Conservation (phyloP, 2,113 vertebrate species). For the Rutilus rutilus region DNA sequence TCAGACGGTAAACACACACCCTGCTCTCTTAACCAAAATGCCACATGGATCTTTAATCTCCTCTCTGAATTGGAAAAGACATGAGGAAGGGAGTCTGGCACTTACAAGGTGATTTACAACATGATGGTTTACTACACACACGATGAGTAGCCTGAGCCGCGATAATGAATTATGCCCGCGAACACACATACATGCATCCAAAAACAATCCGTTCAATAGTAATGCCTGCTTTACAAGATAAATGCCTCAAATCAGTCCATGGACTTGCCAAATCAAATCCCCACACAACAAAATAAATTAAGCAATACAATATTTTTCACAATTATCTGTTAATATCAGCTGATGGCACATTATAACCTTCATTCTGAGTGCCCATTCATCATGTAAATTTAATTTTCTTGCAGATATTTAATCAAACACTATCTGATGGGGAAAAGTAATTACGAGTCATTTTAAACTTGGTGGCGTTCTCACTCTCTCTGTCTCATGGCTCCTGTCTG, state of each 20-base stretch:
- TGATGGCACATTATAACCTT: constrained; percentile 86
- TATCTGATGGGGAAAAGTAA: constrained; percentile 91
- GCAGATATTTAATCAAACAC: constrained; percentile 91
- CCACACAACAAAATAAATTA: constrained; percentile 85
- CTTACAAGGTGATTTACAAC: constrained; percentile 33
- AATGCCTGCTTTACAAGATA: constrained; percentile 75
- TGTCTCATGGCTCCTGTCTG: constrained; percentile 17
- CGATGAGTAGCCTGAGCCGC: constrained; percentile 53
- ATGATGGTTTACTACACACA: constrained; percentile 3
- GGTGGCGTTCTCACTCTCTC: constrained; percentile 50
- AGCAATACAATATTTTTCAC: constrained; percentile 82
- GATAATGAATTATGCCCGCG: constrained; percentile 68
- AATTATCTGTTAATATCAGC: constrained; percentile 85
- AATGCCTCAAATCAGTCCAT: constrained; percentile 68
- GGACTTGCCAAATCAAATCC: constrained; percentile 73
- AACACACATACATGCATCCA: constrained; percentile 30
- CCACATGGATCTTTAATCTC: constrained; percentile 6
- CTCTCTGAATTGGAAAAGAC: neutral
- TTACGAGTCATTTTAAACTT: constrained; percentile 82
- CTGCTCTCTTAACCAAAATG: neutral
- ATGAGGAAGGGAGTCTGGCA: constrained; percentile 9
- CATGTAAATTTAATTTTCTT: constrained; percentile 91
- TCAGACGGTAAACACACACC: neutral
- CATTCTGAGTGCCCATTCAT: constrained; percentile 84
- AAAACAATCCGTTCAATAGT: constrained; percentile 60